Conservation (phyloP, 92 coral and sea anemone species). For the Heteractis magnifica region DNA sequence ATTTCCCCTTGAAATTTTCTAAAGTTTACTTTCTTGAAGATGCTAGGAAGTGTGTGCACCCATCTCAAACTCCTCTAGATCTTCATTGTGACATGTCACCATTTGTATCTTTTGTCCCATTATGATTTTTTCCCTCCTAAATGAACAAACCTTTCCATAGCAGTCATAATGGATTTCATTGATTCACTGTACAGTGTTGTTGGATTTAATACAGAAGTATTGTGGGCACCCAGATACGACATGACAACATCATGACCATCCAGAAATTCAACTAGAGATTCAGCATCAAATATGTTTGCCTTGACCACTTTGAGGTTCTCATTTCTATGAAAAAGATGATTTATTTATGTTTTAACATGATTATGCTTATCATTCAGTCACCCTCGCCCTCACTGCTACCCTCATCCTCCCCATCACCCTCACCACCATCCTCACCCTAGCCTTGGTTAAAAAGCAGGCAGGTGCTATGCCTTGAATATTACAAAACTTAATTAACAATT, state of each 20-base stretch:
- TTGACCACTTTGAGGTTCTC: slow-evolving; percentile 63
- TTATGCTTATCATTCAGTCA: background rate
- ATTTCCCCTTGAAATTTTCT: too few relatives aligned
- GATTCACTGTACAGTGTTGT: slow-evolving; percentile 72
- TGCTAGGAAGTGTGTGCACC: too few relatives aligned
- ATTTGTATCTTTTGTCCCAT: too few relatives aligned
- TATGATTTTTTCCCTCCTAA: too few relatives aligned
- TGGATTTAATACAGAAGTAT: slow-evolving; percentile 51
- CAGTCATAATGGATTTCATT: slow-evolving; percentile 55
- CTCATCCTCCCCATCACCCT: background rate
- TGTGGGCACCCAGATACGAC: slow-evolving; percentile 77
- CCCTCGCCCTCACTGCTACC: background rate
- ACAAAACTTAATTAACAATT: too few relatives aligned
- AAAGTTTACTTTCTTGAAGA: too few relatives aligned
- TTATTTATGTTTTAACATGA: background rate
- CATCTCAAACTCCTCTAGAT: too few relatives aligned
- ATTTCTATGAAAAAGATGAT: slow-evolving; percentile 36
- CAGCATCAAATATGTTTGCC: slow-evolving; percentile 65
- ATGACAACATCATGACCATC: slow-evolving; percentile 72
- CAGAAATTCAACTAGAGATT: slow-evolving; percentile 56
- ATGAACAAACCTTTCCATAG: slow-evolving; percentile 62
- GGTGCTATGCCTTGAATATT: too few relatives aligned
- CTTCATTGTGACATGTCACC: too few relatives aligned
- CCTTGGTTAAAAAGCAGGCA: too few relatives aligned
- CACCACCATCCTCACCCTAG: background rate